A percentile compares a stretch with the other conserved stretches of the same genome.
Evolutionary conservation across 2,888 invertebrate genomes (phyloP).

Genomic region (Tetheella fluctuosa): DNA sequence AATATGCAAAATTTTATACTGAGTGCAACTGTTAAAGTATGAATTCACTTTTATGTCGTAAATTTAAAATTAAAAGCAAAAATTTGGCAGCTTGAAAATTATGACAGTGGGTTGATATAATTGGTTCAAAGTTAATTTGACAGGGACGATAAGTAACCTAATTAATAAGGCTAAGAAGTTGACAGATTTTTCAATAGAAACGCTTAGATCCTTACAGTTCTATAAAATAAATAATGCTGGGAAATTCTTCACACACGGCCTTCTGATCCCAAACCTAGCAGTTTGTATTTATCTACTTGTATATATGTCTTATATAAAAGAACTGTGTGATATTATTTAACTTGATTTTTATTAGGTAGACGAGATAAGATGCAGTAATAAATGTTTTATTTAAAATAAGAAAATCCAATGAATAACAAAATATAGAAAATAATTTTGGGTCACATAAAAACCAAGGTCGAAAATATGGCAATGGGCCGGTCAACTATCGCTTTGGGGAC

Average conservation of each 20-base stretch:
- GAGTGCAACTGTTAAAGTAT: constrained; percentile 13
- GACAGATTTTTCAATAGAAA: not conserved
- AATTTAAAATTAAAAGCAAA: constrained; percentile 14
- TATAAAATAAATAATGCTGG: too few relatives aligned
- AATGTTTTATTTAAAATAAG: too few relatives aligned
- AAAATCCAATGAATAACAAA: not conserved
- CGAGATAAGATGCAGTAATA: too few relatives aligned
- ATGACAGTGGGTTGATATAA: not conserved
- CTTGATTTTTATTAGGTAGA: too few relatives aligned
- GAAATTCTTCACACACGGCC: too few relatives aligned
- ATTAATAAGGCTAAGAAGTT: not conserved
- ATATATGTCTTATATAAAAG: too few relatives aligned
- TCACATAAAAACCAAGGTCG: not conserved
- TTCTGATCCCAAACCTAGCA: constrained; percentile 12
- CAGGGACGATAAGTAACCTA: not conserved
- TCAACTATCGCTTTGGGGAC: constrained; percentile 11
- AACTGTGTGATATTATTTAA: too few relatives aligned
- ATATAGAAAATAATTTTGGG: not conserved
- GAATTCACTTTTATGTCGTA: constrained; percentile 19
- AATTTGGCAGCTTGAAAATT: constrained; percentile 9
- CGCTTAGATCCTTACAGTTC: not conserved
- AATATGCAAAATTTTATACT: constrained; percentile 22
- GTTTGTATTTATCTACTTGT: not conserved
- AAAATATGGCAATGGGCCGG: constrained; percentile 7
- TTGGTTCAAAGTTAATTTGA: not conserved